Evolutionary conservation across 1,140 invertebrate genomes (phyloP).

Genomic region (Polypedilum vanderplanki): DNA sequence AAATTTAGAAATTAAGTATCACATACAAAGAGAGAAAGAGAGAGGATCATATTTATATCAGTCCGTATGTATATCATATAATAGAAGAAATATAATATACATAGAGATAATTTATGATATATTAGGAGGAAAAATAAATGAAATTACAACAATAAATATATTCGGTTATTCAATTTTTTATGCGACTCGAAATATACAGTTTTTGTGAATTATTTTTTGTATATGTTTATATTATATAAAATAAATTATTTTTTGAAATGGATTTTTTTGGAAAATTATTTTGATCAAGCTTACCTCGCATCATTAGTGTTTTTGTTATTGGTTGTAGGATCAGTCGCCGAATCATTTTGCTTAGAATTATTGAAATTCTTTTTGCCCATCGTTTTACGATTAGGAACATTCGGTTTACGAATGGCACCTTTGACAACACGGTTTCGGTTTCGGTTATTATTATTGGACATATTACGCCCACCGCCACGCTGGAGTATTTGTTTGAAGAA

Average conservation of each 20-base stretch:
- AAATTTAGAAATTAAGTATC: conserved; percentile 14
- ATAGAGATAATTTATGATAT: neutral
- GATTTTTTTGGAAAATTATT: conserved; percentile 26
- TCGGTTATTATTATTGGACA: conserved; percentile 25
- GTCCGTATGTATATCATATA: neutral
- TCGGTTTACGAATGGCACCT: conserved; percentile 25
- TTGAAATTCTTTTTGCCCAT: conserved; percentile 24
- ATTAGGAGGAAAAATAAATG: neutral
- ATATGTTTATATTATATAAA: neutral
- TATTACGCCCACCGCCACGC: conserved; percentile 2
- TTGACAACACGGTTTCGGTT: conserved; percentile 20
- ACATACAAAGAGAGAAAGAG: neutral
- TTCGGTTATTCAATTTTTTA: neutral
- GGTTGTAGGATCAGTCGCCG: conserved; percentile 22
- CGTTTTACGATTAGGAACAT: conserved; percentile 21
- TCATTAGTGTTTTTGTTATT: conserved; percentile 27
- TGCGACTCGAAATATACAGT: conserved; percentile 17
- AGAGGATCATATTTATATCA: neutral
- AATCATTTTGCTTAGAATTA: conserved; percentile 28
- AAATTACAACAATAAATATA: conserved; percentile 19
- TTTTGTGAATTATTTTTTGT: neutral
- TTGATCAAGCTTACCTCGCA: conserved; percentile 27
- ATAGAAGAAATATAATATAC: neutral
- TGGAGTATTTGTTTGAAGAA: neutral
- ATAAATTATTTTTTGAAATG: conserved; percentile 24